phyloP scores from a whole-genome alignment of 2,797 vertebrate genomes.

The Vireo griseus region DNA sequence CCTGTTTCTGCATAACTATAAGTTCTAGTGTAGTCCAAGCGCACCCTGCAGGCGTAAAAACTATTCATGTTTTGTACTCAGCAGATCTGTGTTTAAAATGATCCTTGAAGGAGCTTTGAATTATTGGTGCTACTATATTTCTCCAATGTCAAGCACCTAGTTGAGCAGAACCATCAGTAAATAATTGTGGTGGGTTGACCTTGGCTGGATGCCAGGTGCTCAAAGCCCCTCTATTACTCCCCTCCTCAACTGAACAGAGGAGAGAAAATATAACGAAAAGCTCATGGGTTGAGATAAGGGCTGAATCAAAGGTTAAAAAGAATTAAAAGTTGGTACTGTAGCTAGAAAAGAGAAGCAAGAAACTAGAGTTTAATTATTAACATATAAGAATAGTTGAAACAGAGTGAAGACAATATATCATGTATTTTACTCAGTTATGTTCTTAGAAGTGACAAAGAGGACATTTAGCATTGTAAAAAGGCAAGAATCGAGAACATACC shows the following conservation, averaged over 20 bases:
- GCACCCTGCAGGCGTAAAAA: not conserved
- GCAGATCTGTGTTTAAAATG: conserved; percentile 3
- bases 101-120: not conserved
- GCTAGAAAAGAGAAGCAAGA: too few relatives aligned
- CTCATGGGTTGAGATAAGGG: not conserved
- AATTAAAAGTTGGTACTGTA: too few relatives aligned
- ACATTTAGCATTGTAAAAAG: too few relatives aligned
- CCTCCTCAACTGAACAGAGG: not conserved
- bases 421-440: too few relatives aligned
- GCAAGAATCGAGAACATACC: too few relatives aligned
- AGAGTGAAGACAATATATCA: too few relatives aligned
- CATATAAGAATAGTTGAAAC: too few relatives aligned
- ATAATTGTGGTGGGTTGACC: not conserved
- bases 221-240: not conserved
- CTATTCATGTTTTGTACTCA: not conserved
- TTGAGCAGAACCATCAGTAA: not conserved
- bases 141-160: not conserved
- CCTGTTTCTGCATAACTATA: not conserved
- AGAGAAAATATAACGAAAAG: not conserved
- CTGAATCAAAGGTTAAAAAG: too few relatives aligned
- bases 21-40: not conserved
- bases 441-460: too few relatives aligned
- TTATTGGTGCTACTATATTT: not conserved
- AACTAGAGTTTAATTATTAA: too few relatives aligned
- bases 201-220: not conserved